Evolutionary conservation across 2,888 invertebrate species (phyloP).

Genomic region (Adela reaumurella): DNA sequence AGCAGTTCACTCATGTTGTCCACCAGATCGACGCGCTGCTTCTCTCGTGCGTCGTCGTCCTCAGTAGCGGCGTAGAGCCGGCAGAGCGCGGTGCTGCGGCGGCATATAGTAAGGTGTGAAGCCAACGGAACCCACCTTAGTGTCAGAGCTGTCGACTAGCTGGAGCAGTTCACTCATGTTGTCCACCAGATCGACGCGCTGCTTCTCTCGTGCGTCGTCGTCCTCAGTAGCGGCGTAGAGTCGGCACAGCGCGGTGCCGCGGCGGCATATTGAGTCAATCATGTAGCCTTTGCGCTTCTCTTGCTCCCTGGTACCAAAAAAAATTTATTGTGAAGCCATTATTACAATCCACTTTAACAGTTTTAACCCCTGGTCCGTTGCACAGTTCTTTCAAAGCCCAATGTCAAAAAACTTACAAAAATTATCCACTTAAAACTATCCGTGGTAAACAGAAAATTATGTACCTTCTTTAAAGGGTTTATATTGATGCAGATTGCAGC

Average conservation of each 20-base stretch:
- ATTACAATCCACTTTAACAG: too few species aligned
- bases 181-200: constrained; percentile 43
- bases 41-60: constrained; percentile 33
- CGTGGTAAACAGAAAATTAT: too few species aligned
- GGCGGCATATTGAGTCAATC: constrained; percentile 75
- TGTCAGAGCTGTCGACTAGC: constrained; percentile 75
- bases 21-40: constrained; percentile 50
- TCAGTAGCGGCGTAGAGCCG: constrained; percentile 49
- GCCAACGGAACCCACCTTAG: constrained; percentile 59
- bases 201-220: constrained; percentile 41
- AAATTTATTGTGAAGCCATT: too few species aligned
- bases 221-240: constrained; percentile 38
- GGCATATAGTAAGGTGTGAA: constrained; percentile 66
- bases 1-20: constrained; percentile 57
- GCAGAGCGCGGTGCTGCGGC: constrained; percentile 70
- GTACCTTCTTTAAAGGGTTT: too few species aligned
- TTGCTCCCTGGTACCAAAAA: constrained; percentile 78
- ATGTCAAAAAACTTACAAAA: too few species aligned
- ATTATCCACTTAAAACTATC: too few species aligned
- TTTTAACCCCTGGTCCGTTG: too few species aligned
- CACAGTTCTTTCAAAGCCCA: too few species aligned
- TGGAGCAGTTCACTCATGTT: constrained; percentile 64
- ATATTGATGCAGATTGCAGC: too few species aligned
- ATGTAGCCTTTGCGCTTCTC: constrained; percentile 79
- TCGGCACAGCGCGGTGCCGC: constrained; percentile 70